These are phyloP conservation scores for Phrixothrix hirtus DNA, from an alignment of 2,888 invertebrate species.

Conservation along the genomic window DNA sequence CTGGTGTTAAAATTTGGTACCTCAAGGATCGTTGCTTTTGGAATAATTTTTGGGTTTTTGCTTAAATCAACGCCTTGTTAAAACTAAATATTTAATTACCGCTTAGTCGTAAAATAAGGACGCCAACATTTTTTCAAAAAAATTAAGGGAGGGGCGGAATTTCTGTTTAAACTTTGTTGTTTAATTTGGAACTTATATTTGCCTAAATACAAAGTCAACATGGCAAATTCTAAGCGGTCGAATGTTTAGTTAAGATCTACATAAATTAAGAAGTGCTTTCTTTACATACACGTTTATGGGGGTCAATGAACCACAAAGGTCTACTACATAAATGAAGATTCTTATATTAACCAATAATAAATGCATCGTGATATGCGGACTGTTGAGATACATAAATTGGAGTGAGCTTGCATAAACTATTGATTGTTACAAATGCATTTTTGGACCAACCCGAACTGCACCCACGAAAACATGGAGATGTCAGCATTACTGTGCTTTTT, in stretches of 20 bases:
- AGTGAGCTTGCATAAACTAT: constrained; percentile 23
- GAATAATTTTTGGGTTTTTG: too few relatives aligned
- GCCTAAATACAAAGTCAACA: constrained; percentile 4
- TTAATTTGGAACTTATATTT: too few relatives aligned
- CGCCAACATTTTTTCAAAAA: too few relatives aligned
- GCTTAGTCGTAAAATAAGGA: too few relatives aligned
- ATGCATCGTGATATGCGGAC: constrained; percentile 20
- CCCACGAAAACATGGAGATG: constrained; percentile 3
- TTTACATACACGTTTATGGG: constrained; percentile 1
- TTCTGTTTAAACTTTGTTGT: too few relatives aligned
- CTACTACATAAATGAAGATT: constrained; percentile 26
- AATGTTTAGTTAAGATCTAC: constrained; percentile 7
- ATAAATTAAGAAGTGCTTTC: not conserved
- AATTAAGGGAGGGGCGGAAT: too few relatives aligned
- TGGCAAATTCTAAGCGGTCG: constrained; percentile 2
- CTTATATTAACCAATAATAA: constrained; percentile 29
- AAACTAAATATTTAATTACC: too few relatives aligned
- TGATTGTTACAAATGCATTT: constrained; percentile 19
- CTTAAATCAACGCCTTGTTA: too few relatives aligned
- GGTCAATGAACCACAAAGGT: constrained; percentile 9
- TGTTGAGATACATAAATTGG: constrained; percentile 33
- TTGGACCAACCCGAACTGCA: constrained; percentile 7
- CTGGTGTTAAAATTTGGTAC: too few relatives aligned
- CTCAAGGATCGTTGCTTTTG: too few relatives aligned
- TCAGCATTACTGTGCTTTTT: constrained; percentile 4